phyloP scores from a whole-genome alignment of 2,113 vertebrate species.

The Bettongia penicillata region DNA sequence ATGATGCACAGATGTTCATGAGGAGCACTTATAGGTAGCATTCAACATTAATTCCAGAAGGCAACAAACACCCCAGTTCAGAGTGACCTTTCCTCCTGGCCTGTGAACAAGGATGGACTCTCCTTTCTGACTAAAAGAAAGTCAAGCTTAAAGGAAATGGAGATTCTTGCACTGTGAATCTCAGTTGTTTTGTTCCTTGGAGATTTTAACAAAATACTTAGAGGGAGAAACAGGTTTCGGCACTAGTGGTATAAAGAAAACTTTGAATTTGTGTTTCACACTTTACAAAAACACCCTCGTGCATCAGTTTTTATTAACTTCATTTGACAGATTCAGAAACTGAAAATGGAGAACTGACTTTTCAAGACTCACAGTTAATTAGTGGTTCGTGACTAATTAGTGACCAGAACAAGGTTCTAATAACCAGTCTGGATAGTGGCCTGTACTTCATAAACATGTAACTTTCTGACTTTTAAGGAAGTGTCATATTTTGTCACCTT shows the following conservation, averaged over 20 bases:
- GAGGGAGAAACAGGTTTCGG: not conserved
- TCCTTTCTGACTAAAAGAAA: not conserved
- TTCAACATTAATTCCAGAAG: not conserved
- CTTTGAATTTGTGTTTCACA: not conserved
- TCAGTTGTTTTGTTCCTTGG: not conserved
- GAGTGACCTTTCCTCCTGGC: not conserved
- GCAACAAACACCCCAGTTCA: not conserved
- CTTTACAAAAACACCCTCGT: not conserved
- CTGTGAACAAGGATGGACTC: not conserved
- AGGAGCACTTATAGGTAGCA: not conserved
- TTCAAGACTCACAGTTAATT: not conserved
- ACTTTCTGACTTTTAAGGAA: not conserved
- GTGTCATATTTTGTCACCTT: not conserved
- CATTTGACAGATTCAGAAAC: not conserved
- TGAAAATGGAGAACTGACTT: not conserved
- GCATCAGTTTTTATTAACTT: not conserved
- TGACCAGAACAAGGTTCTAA: not conserved
- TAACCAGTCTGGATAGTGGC: not conserved
- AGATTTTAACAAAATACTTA: not conserved
- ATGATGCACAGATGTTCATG: not conserved
- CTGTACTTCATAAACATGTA: not conserved
- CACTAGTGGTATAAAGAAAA: not conserved
- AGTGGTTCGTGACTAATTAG: not conserved
- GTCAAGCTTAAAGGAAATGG: not conserved
- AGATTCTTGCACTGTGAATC: not conserved